Conservation (phyloP, 2,113 vertebrate genomes). For the Amphiprion percula region DNA sequence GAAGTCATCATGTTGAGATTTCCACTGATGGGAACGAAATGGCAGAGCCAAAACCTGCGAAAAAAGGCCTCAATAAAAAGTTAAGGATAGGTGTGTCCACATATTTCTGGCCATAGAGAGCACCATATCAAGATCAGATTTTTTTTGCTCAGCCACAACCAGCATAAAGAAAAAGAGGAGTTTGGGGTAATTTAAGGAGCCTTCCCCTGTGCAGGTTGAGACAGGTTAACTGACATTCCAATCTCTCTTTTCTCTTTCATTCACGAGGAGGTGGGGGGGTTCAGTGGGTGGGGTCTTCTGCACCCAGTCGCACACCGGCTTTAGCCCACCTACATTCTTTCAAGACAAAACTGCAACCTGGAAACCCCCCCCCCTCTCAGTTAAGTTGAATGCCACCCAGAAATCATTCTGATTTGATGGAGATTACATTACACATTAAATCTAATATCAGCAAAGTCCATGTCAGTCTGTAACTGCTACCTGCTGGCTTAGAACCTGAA, state of each 20-base stretch:
- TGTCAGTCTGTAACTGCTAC: too few species aligned
- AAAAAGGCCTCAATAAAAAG: too few species aligned
- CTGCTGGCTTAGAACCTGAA: too few species aligned
- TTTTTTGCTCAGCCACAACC: too few species aligned
- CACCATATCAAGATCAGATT: not conserved
- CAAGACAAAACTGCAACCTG: constrained; percentile 55
- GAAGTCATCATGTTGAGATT: too few species aligned
- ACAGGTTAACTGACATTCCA: constrained; percentile 78
- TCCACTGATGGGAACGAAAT: too few species aligned
- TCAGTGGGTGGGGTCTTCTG: not conserved
- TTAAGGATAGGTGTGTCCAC: too few species aligned
- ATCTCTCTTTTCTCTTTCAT: constrained; percentile 61
- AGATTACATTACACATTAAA: not conserved
- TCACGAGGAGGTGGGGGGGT: constrained; percentile 8
- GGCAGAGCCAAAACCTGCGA: too few species aligned
- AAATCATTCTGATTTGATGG: too few species aligned
- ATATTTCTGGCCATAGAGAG: too few species aligned
- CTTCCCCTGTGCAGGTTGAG: constrained; percentile 60
- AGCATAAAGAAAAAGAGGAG: not conserved
- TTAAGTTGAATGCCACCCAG: too few species aligned
- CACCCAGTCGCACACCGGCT: constrained; percentile 24
- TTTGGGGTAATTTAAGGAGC: constrained; percentile 44
- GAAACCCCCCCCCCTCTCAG: constrained; percentile 19
- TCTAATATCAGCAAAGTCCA: not conserved
- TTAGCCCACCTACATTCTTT: constrained; percentile 67